Base-by-base conservation (phyloP, 2,888 invertebrate genomes). In the Timandra comae region DNA sequence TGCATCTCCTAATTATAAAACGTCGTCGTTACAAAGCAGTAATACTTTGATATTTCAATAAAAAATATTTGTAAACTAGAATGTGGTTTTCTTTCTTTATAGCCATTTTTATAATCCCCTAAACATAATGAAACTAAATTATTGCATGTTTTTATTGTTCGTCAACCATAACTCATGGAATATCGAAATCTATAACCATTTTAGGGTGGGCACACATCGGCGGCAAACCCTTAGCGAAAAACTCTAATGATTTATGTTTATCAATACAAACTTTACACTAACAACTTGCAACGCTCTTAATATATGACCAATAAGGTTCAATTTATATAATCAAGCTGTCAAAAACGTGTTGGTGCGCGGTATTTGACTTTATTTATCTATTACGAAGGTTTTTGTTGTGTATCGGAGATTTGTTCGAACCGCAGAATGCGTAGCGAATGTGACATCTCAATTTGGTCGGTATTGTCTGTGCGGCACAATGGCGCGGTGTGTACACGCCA, bases 401-500 rank as follows among this genome's bases (percentile, higher is more conserved):
- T 63, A 57, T 68, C 63, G 60, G 59, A 63, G 64, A 55, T 47
- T 57, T 59, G 57, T 43, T 47, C 49, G 42, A n/a, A n/a, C 38
- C 38, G 16, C 48, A 39, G 65, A 61, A 66, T 67, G 76, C 75
- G 72, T 77, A 56, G 56, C 74, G 63, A 77, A 78, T 72, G 65
- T 55, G 68, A 80, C 69, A 63, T 76, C 75, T 80, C 81, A 81
- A 81, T 82, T 81, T 81, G 66, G 56, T 41, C 41, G 57, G 57
- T 53, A 82, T 81, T 82, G 81, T 82, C 63, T 58, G 58, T 39
- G 31, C 16, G 34, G 38, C 35, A 46, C 43, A 44, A 44, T 31
- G 41, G 42, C 40, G 30, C 53, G 54, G 56, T 50, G 52, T 51
- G 46, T 49, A 38, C 46, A 36, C 29, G 44, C 46, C 44, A 46